A percentile compares a stretch with the other conserved stretches of the same genome.
Conservation (phyloP, 2,797 vertebrate species). For the Cephalopachus bancanus region DNA sequence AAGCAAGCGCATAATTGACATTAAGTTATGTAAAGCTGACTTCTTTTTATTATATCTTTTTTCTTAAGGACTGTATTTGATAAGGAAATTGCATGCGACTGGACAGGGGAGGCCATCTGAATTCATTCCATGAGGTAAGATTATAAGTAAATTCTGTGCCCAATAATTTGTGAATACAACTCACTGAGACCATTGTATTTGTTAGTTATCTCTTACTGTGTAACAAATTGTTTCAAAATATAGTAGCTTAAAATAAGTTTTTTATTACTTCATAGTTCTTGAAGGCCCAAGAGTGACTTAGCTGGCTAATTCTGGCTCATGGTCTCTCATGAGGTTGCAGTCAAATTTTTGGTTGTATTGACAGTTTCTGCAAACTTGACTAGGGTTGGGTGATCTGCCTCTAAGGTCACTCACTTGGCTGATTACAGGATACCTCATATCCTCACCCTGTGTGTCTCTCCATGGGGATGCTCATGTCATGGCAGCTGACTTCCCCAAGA, state of each 20-base stretch:
- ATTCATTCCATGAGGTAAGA: background rate
- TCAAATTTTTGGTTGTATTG: background rate
- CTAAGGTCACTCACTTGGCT: background rate
- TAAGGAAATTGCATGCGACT: background rate
- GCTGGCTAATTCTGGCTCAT: background rate
- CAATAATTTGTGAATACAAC: background rate
- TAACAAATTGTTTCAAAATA: background rate
- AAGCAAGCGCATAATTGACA: background rate
- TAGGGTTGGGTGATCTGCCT: background rate
- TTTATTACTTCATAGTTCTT: background rate
- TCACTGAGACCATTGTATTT: background rate
- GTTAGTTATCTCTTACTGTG: background rate
- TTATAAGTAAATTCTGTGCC: background rate
- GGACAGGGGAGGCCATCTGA: background rate
- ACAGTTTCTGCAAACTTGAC: background rate
- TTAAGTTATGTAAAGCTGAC: background rate
- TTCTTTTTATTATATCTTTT: background rate
- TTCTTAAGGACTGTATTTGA: background rate
- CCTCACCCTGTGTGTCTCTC: background rate
- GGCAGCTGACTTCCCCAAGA: background rate
- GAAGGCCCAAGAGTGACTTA: background rate
- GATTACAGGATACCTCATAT: background rate
- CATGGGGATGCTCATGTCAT: background rate
- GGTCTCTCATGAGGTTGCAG: background rate
- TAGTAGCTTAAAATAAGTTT: background rate